These are phyloP conservation scores for Lophotis ruficrista DNA, from an alignment of 2,113 vertebrate genomes.

Conservation along the genomic window DNA sequence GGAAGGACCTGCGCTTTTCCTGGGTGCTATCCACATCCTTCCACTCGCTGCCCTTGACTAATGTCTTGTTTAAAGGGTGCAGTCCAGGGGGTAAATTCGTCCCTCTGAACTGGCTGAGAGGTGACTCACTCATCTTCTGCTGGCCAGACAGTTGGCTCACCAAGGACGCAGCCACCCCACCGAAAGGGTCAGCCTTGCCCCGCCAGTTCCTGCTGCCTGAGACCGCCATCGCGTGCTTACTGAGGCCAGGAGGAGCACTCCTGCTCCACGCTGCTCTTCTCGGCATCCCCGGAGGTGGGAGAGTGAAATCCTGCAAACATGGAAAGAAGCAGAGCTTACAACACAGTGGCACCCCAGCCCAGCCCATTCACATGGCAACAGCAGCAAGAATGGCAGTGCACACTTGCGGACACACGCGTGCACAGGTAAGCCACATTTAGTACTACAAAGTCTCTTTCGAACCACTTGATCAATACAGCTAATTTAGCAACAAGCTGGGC, in stretches of 20 bases:
- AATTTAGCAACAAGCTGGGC: not conserved
- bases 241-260: not conserved
- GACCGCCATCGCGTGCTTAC: not conserved
- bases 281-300: not conserved
- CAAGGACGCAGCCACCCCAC: not conserved
- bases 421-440: not conserved
- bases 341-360: not conserved
- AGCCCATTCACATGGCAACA: not conserved
- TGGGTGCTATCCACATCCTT: conserved; percentile 49
- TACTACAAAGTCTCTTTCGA: not conserved
- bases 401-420: rapidly evolving
- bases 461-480: not conserved
- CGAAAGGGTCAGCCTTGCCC: not conserved
- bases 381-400: not conserved
- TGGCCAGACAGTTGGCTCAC: not conserved
- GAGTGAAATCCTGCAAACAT: conserved; percentile 59
- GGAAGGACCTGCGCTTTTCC: conserved; percentile 70
- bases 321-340: conserved; percentile 59
- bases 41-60: conserved; percentile 57
- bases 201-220: not conserved
- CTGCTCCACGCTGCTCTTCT: not conserved
- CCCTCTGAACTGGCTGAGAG: conserved; percentile 42
- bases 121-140: not conserved
- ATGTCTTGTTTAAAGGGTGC: conserved; percentile 55
- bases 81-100: conserved; percentile 23